These are phyloP conservation scores for Platycnemis pennipes DNA, from an alignment of 2,888 invertebrate genomes.

Conservation along the genomic window DNA sequence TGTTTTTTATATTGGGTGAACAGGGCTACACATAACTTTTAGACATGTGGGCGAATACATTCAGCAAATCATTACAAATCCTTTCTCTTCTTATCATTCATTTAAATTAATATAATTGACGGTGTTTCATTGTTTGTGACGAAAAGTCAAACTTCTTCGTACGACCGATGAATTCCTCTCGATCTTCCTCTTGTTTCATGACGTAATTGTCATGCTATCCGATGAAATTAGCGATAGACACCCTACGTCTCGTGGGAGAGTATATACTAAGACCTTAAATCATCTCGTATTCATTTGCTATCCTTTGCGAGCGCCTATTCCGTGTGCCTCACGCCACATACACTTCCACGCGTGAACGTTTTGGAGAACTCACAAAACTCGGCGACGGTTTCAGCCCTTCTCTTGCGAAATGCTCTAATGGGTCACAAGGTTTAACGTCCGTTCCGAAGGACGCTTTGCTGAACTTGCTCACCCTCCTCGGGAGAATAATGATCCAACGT, in stretches of 20 bases:
- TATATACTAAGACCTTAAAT: not conserved
- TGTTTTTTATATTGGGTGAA: too few species aligned
- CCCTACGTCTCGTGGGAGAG: not conserved
- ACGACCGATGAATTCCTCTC: too few species aligned
- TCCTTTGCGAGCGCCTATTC: not conserved
- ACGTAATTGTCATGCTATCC: not conserved
- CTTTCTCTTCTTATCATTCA: too few species aligned
- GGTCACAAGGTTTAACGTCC: conserved; percentile 53
- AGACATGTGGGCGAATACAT: too few species aligned
- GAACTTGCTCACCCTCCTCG: conserved; percentile 21
- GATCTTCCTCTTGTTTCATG: too few species aligned
- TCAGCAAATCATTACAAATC: too few species aligned
- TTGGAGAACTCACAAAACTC: not conserved
- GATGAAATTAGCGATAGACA: not conserved
- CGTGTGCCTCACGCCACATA: not conserved
- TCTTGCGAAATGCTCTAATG: conserved; percentile 28
- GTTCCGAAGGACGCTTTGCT: conserved; percentile 37
- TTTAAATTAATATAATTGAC: too few species aligned
- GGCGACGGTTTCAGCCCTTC: not conserved
- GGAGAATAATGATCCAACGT: not conserved
- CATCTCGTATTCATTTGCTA: not conserved
- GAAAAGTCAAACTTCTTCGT: too few species aligned
- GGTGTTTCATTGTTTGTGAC: too few species aligned
- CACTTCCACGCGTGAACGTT: not conserved
- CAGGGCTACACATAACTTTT: too few species aligned